Evolutionary conservation across 2,888 invertebrate genomes (phyloP).

Genomic region (Dolomedes plantarius): DNA sequence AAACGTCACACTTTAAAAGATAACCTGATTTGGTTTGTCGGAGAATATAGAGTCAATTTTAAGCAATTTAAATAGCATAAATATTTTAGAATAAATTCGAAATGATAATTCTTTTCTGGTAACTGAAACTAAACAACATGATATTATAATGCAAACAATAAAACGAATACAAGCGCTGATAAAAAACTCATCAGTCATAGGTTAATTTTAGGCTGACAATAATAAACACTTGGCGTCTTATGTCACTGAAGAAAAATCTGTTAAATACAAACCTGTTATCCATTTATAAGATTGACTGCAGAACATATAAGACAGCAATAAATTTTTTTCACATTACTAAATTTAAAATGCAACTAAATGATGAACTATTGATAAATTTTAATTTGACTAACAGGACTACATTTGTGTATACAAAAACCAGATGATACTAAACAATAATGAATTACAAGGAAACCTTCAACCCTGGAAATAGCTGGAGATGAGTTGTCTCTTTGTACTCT

Average conservation of each 20-base stretch:
- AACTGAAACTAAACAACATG: no score
- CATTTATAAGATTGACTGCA: background rate
- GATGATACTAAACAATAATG: constrained; percentile 46
- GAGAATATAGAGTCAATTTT: no score
- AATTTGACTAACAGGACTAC: constrained; percentile 17
- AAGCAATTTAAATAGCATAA: no score
- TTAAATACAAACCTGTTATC: background rate
- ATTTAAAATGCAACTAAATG: background rate
- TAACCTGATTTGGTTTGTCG: no score
- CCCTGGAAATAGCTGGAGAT: constrained; percentile 7
- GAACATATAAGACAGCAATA: background rate
- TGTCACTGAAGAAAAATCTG: background rate
- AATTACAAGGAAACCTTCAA: constrained; percentile 23
- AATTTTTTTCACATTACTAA: background rate
- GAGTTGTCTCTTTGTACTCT: background rate
- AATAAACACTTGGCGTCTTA: background rate
- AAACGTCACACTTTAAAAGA: no score
- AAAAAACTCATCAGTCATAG: no score
- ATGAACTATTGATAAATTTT: background rate
- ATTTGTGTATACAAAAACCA: constrained; percentile 47
- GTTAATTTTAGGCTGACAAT: background rate
- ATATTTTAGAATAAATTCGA: no score
- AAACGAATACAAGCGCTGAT: no score
- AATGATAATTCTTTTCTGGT: no score
- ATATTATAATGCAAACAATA: no score